A percentile compares a stretch with the other conserved stretches of the same genome.
phyloP scores from a whole-genome alignment of 1,140 invertebrate species.

The Drosophila pandora region DNA sequence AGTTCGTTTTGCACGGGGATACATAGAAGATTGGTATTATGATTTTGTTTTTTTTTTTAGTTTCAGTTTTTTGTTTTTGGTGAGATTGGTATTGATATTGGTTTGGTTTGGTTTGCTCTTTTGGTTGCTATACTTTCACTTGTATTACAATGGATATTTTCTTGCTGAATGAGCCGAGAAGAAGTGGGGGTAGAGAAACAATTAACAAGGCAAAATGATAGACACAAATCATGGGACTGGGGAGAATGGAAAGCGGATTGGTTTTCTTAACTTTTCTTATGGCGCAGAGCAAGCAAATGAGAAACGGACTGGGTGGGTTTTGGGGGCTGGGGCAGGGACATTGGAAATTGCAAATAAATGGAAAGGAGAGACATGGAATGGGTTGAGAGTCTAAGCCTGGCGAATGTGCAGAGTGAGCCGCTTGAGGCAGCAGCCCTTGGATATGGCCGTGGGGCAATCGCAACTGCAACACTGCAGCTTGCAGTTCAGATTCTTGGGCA shows the following conservation, averaged over 20 bases:
- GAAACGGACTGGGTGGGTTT: conserved; percentile 43
- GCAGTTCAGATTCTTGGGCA: conserved; percentile 67
- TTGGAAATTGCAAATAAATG: conserved; percentile 31
- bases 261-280: conserved; percentile 16
- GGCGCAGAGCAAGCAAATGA: conserved; percentile 75
- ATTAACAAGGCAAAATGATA: conserved; percentile 60
- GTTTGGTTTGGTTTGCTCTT: conserved; percentile 64
- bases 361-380: neutral
- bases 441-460: conserved; percentile 52
- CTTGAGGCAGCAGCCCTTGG: conserved; percentile 66
- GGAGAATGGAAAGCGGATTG: conserved; percentile 25
- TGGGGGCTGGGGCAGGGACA: conserved; percentile 4
- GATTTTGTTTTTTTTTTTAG: conserved; percentile 58
- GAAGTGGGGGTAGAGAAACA: conserved; percentile 65
- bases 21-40: conserved; percentile 81
- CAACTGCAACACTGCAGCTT: conserved; percentile 69
- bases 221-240: conserved; percentile 23
- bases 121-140: conserved; percentile 81
- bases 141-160: conserved; percentile 82
- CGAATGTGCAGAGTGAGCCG: conserved; percentile 73
- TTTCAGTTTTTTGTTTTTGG: conserved; percentile 52
- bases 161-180: conserved; percentile 73
- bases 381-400: conserved; percentile 37
- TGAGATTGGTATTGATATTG: conserved; percentile 49
- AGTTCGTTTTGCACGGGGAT: conserved; percentile 58